A percentile compares a stretch with the other conserved stretches of the same genome.
phyloP scores from a whole-genome alignment of 1,140 invertebrate genomes.

The Pseudomyrmex gracilis region DNA sequence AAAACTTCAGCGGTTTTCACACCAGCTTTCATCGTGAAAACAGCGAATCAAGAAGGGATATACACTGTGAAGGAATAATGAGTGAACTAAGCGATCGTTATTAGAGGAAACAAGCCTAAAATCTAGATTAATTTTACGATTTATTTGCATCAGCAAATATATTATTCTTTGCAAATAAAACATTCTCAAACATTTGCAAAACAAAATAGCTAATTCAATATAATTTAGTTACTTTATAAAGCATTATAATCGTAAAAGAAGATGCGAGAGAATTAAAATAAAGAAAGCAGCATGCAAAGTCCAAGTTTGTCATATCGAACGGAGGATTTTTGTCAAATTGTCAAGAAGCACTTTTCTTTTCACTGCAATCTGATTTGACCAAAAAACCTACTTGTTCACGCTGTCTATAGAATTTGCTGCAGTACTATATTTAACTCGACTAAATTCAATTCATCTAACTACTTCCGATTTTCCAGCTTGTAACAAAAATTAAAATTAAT shows the following conservation, averaged over 20 bases:
- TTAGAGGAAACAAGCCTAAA: neutral
- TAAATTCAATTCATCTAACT: conserved; percentile 49
- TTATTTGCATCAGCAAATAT: conserved; percentile 3
- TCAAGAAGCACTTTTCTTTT: neutral
- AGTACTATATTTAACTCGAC: conserved; percentile 4
- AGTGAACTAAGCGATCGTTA: conserved; percentile 4
- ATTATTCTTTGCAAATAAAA: neutral
- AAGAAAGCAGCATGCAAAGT: conserved; percentile 37
- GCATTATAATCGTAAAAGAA: neutral
- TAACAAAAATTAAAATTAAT: conserved; percentile 14
- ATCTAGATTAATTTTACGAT: conserved; percentile 22
- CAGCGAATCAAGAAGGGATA: neutral
- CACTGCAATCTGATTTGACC: conserved; percentile 4
- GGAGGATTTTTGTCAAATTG: neutral
- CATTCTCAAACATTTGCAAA: conserved; percentile 11
- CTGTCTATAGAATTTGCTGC: neutral
- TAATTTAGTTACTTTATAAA: neutral
- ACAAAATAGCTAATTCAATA: neutral
- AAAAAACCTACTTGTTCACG: conserved; percentile 8
- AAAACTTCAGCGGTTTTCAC: conserved; percentile 69
- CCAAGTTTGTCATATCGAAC: neutral
- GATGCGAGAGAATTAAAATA: conserved; percentile 15
- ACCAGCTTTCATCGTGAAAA: conserved; percentile 17
- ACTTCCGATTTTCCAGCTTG: conserved; percentile 2
- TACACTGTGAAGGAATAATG: conserved; percentile 19